phyloP scores from a whole-genome alignment of 2,113 vertebrate species.

The Podilymbus podiceps region DNA sequence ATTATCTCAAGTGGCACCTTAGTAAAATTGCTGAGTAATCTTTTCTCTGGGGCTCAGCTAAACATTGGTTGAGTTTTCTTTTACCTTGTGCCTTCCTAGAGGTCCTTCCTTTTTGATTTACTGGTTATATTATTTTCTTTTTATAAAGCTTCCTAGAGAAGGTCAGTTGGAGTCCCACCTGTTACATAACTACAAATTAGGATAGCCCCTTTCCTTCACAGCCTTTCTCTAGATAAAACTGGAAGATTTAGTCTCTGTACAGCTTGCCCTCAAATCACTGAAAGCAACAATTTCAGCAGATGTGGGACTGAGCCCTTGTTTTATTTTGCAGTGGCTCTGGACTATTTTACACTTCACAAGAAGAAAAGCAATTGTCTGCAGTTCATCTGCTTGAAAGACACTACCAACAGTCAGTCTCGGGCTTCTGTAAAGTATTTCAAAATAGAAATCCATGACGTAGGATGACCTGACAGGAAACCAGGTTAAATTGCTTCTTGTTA shows the following conservation, averaged over 20 bases:
- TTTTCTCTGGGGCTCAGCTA: constrained; percentile 2
- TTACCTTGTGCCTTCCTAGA: background rate
- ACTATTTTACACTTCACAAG: background rate
- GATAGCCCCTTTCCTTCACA: background rate
- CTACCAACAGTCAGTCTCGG: background rate
- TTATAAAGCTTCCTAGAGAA: background rate
- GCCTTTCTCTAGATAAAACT: background rate
- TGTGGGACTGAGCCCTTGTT: background rate
- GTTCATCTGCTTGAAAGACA: background rate
- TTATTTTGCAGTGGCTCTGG: background rate
- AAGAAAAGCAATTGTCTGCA: background rate
- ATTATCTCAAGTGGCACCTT: constrained; percentile 37
- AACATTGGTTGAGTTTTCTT: background rate
- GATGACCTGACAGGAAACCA: background rate
- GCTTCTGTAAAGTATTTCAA: background rate
- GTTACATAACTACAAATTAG: background rate
- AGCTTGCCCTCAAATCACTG: background rate
- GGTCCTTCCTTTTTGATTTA: background rate
- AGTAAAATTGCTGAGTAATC: constrained; percentile 12
- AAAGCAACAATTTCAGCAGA: background rate
- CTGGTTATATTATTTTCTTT: background rate
- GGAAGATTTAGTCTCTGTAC: background rate
- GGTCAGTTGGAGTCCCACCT: background rate
- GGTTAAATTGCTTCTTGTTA: background rate
- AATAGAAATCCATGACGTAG: background rate